Evolutionary conservation across 2,888 invertebrate genomes (phyloP).

Genomic region (Corbicula japonica): DNA sequence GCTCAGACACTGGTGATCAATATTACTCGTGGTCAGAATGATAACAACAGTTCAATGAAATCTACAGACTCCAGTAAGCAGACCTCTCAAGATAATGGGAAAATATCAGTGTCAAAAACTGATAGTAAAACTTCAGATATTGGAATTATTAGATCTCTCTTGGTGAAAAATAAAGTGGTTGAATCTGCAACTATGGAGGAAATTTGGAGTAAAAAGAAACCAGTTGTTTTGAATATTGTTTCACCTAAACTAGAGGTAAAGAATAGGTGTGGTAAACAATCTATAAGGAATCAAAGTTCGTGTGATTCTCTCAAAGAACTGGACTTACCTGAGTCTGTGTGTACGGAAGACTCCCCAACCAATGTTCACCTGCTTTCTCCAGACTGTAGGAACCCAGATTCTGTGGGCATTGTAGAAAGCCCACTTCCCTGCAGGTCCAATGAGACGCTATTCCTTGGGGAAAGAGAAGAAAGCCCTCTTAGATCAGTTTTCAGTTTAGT

Average conservation of each 20-base stretch:
- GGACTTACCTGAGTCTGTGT: slow-evolving; percentile 38
- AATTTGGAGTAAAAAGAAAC: slow-evolving; percentile 24
- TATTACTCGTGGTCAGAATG: slow-evolving; percentile 38
- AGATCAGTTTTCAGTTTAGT: slow-evolving; percentile 9
- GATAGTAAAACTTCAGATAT: slow-evolving; percentile 19
- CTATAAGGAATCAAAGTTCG: too few species aligned
- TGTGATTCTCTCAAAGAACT: slow-evolving; percentile 50
- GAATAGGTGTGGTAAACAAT: too few species aligned
- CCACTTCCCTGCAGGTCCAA: too few species aligned
- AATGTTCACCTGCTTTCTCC: slow-evolving; percentile 64
- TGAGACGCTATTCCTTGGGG: too few species aligned
- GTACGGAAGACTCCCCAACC: slow-evolving; percentile 40
- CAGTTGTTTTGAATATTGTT: slow-evolving; percentile 25
- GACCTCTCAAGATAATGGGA: neutral
- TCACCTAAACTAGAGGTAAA: slow-evolving; percentile 31
- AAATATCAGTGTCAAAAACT: slow-evolving; percentile 2
- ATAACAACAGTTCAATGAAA: neutral
- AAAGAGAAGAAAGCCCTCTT: too few species aligned
- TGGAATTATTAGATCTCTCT: slow-evolving; percentile 35
- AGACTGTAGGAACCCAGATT: slow-evolving; percentile 63
- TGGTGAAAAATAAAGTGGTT: slow-evolving; percentile 12
- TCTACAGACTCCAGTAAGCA: slow-evolving; percentile 1
- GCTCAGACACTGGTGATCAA: slow-evolving; percentile 57
- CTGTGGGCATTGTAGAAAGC: slow-evolving; percentile 60
- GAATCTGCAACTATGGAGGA: slow-evolving; percentile 16